Conservation (phyloP, 2,113 vertebrate species). For the Salvelinus fontinalis region DNA sequence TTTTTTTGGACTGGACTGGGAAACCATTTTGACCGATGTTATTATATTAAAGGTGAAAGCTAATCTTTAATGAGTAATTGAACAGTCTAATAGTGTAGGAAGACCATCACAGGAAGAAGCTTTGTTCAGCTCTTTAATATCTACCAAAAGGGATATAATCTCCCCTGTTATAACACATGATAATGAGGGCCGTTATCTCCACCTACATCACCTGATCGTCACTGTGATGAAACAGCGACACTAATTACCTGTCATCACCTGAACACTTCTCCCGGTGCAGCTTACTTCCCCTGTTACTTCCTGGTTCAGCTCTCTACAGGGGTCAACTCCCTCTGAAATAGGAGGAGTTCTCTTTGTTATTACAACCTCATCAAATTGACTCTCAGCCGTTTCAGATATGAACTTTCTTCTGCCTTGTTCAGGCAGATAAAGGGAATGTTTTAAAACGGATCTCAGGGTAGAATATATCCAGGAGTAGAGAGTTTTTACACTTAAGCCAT, state of each 20-base stretch:
- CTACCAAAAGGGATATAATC: constrained; percentile 15
- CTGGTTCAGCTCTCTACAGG: neutral
- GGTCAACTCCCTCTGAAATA: constrained; percentile 42
- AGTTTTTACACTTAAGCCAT: constrained; percentile 64
- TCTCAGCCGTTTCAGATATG: constrained; percentile 56
- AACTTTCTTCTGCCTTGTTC: constrained; percentile 65
- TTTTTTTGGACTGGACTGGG: neutral
- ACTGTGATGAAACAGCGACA: constrained; percentile 52
- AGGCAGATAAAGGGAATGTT: constrained; percentile 66
- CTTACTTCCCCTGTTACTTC: constrained; percentile 34
- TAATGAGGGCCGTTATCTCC: constrained; percentile 54
- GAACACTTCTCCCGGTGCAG: constrained; percentile 63
- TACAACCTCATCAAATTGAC: constrained; percentile 50
- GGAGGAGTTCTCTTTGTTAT: constrained; percentile 35
- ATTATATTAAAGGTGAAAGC: neutral
- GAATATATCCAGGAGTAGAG: constrained; percentile 57
- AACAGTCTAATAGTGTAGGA: constrained; percentile 45
- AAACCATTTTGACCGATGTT: neutral
- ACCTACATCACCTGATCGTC: constrained; percentile 36
- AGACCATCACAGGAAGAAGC: constrained; percentile 37
- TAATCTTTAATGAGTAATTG: constrained; percentile 34
- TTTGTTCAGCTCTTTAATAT: constrained; percentile 50
- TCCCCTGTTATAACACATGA: constrained; percentile 46
- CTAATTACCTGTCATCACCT: constrained; percentile 76
- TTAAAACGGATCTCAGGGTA: constrained; percentile 71